Evolutionary conservation across 2,797 vertebrate species (phyloP).

Genomic region (Scomberomorus guttatus): DNA sequence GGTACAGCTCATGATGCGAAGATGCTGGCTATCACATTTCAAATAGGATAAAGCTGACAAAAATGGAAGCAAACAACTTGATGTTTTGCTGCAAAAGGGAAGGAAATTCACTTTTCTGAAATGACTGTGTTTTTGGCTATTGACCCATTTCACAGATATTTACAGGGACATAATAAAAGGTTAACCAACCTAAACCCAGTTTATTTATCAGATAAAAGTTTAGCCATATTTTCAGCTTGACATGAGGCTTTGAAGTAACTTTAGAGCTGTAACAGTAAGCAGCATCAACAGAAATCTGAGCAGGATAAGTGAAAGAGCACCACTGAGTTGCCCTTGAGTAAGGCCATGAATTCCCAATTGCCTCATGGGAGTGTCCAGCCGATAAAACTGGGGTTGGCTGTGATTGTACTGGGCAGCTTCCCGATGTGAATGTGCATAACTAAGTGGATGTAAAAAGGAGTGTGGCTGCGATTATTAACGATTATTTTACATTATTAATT

Average conservation of each 20-base stretch:
- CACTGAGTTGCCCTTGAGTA: too few species aligned
- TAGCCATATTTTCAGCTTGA: not conserved
- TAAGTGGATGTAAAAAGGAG: too few species aligned
- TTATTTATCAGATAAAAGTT: constrained; percentile 2
- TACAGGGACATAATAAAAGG: constrained; percentile 7
- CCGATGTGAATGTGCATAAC: too few species aligned
- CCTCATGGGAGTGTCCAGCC: too few species aligned
- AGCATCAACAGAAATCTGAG: not conserved
- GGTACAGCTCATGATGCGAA: constrained; percentile 30
- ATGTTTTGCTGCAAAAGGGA: constrained; percentile 2
- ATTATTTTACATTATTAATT: too few species aligned
- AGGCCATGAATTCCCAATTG: too few species aligned
- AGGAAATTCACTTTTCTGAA: too few species aligned
- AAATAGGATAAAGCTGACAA: constrained; percentile 37
- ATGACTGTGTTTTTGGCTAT: too few species aligned
- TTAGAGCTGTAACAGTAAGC: not conserved
- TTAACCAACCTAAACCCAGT: constrained; percentile 6
- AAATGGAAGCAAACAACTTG: constrained; percentile 52
- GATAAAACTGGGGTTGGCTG: too few species aligned
- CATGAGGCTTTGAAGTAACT: not conserved
- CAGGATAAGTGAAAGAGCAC: too few species aligned
- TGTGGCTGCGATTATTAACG: too few species aligned
- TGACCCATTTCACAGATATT: constrained; percentile 5
- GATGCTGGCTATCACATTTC: constrained; percentile 48
- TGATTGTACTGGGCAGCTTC: too few species aligned